A percentile compares a stretch with the other conserved stretches of the same genome.
Conservation (phyloP, 2,888 invertebrate genomes). For the Torymus aiolomorphi region DNA sequence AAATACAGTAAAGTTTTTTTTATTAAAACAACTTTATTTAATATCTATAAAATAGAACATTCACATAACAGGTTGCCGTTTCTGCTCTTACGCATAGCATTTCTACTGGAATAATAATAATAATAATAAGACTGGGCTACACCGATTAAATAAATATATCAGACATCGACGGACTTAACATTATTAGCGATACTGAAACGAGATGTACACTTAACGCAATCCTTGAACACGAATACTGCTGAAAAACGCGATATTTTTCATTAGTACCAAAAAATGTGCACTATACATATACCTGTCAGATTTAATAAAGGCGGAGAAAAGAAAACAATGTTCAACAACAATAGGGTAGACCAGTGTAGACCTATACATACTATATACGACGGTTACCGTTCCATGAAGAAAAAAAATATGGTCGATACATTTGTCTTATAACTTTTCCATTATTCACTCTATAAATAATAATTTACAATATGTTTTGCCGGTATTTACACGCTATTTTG, state of each 20-base stretch:
- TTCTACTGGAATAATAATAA: conserved; percentile 10
- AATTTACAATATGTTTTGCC: conserved; percentile 42
- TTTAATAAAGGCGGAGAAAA: conserved; percentile 10
- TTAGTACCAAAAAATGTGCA: conserved; percentile 21
- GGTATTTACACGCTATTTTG: conserved; percentile 38
- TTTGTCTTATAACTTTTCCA: neutral
- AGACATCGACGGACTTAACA: conserved; percentile 41
- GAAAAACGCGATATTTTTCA: conserved; percentile 16
- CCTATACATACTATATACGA: conserved; percentile 12
- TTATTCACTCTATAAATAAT: conserved; percentile 27
- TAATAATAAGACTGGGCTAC: conserved; percentile 33
- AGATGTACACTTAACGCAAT: conserved; percentile 16
- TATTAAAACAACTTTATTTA: conserved; percentile 54
- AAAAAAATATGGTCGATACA: neutral
- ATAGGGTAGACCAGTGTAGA: neutral
- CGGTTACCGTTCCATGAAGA: neutral
- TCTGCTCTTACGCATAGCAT: conserved; percentile 35
- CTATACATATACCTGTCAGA: neutral
- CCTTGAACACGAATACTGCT: conserved; percentile 29
- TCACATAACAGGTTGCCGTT: conserved; percentile 38
- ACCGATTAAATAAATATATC: conserved; percentile 47
- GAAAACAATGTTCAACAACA: conserved; percentile 2
- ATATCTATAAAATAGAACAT: conserved; percentile 48
- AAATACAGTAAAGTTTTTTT: conserved; percentile 6
- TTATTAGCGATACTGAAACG: conserved; percentile 20